Conservation (phyloP, 2,113 vertebrate genomes). For the Pheucticus melanocephalus region DNA sequence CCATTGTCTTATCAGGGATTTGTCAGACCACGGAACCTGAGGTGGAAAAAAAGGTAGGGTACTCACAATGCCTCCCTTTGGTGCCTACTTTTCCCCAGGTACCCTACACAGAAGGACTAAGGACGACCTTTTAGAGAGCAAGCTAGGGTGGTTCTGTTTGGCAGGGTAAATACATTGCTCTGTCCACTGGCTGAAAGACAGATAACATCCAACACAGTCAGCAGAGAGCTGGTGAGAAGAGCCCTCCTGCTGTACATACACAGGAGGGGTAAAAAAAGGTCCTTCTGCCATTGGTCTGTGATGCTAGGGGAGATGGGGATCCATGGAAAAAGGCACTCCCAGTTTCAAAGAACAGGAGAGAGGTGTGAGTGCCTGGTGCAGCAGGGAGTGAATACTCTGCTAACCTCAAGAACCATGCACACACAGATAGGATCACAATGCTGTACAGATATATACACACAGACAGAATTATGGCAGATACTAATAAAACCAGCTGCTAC, state of each 20-base stretch:
- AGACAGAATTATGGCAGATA: neutral
- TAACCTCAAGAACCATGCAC: neutral
- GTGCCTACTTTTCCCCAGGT: neutral
- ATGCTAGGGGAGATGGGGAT: rapidly evolving
- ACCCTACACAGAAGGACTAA: neutral
- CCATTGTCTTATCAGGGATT: neutral
- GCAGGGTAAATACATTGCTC: neutral
- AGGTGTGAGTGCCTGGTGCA: rapidly evolving
- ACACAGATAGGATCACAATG: neutral
- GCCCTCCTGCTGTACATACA: neutral
- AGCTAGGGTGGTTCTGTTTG: rapidly evolving
- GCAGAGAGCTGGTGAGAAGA: neutral
- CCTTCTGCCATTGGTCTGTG: neutral
- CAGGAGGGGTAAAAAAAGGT: neutral
- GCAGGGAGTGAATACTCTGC: neutral
- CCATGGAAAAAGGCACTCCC: neutral
- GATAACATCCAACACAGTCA: neutral
- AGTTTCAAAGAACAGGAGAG: neutral
- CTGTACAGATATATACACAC: neutral
- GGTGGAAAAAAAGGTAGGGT: neutral
- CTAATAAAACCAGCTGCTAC: neutral
- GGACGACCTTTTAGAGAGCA: neutral
- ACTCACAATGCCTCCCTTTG: neutral
- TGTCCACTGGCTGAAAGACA: neutral
- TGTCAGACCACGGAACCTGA: neutral